These are phyloP conservation scores for Apis florea DNA, from an alignment of 1,140 invertebrate species.

Conservation along the genomic window DNA sequence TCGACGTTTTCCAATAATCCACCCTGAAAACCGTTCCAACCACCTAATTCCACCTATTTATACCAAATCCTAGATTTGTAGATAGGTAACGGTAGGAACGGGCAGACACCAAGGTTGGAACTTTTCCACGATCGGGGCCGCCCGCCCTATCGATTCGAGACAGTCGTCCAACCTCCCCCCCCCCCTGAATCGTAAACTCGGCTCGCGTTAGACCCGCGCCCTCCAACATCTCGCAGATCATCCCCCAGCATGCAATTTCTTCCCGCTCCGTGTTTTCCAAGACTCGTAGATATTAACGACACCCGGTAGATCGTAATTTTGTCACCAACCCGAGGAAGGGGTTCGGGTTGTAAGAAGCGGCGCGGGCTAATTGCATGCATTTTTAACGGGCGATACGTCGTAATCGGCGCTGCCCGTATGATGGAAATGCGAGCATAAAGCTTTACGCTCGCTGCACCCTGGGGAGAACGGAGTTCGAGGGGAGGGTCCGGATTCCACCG, in stretches of 20 bases:
- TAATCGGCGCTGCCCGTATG: conserved; percentile 67
- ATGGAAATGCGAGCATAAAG: conserved; percentile 70
- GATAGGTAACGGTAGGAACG: conserved; percentile 57
- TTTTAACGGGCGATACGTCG: conserved; percentile 70
- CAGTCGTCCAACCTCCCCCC: conserved; percentile 37
- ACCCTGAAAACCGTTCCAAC: conserved; percentile 8
- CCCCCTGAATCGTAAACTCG: conserved; percentile 56
- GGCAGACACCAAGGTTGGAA: conserved; percentile 63
- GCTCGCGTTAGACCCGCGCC: conserved; percentile 53
- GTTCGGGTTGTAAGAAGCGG: conserved; percentile 51
- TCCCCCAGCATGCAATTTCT: conserved; percentile 29
- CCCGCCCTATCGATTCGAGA: conserved; percentile 63
- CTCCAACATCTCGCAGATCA: conserved; percentile 63
- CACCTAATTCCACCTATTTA: conserved; percentile 58
- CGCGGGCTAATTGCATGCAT: conserved; percentile 72
- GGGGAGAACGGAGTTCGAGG: conserved; percentile 49
- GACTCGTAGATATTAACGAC: conserved; percentile 71
- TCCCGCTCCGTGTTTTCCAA: conserved; percentile 24
- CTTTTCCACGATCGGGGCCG: conserved; percentile 14
- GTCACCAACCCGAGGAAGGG: conserved; percentile 68
- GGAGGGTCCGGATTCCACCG: neutral
- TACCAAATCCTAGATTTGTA: conserved; percentile 51
- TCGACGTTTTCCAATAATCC: neutral
- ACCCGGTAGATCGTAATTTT: conserved; percentile 75
- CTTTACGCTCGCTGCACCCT: conserved; percentile 54